phyloP scores from a whole-genome alignment of 2,797 vertebrate species.

The Acomys russatus region DNA sequence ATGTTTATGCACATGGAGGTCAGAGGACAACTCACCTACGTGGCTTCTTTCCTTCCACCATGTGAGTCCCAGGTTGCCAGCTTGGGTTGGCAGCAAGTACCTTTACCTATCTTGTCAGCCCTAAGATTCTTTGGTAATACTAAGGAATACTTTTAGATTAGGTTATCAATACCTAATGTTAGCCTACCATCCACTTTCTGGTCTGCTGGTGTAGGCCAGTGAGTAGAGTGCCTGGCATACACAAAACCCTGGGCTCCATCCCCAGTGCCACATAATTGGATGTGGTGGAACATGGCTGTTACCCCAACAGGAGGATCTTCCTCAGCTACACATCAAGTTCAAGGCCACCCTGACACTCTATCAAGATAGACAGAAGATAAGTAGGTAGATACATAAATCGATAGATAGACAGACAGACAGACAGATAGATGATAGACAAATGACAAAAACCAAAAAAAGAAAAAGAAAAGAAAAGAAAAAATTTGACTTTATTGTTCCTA shows the following conservation, averaged over 20 bases:
- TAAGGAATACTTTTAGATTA: conserved; percentile 2
- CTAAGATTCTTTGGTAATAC: background rate
- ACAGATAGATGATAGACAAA: background rate
- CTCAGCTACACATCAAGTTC: background rate
- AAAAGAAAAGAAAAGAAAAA: background rate
- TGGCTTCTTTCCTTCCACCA: background rate
- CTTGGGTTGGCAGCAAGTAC: no score
- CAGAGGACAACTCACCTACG: background rate
- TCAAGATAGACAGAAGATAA: background rate
- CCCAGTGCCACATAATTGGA: background rate
- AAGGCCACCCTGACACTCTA: background rate
- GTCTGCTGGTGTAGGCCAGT: background rate
- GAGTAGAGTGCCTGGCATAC: background rate
- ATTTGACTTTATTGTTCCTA: background rate
- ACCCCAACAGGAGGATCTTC: background rate
- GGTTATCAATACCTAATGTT: background rate
- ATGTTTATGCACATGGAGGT: background rate
- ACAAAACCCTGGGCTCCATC: background rate
- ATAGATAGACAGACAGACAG: background rate
- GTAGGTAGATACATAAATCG: background rate
- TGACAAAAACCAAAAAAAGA: background rate
- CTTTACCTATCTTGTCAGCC: background rate
- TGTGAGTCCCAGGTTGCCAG: background rate
- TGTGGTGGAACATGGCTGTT: background rate
- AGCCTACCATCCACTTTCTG: background rate